Conservation (phyloP, 2,797 vertebrate genomes). For the Champsocephalus esox region DNA sequence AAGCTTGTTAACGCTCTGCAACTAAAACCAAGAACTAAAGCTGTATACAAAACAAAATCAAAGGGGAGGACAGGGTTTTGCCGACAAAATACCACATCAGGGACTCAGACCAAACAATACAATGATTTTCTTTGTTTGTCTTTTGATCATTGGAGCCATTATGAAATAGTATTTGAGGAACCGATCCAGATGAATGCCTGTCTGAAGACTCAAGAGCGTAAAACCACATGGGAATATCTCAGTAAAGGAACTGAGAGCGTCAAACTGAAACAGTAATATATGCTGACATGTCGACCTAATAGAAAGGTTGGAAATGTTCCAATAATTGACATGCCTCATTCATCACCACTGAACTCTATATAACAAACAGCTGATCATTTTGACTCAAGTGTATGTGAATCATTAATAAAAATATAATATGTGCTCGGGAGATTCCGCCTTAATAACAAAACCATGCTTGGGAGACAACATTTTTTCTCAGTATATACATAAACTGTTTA, state of each 20-base stretch:
- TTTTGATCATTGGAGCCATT: constrained; percentile 27
- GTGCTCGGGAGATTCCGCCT: not conserved
- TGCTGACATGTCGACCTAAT: constrained; percentile 1
- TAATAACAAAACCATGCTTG: not conserved
- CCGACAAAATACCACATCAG: not conserved
- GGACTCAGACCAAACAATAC: constrained; percentile 27
- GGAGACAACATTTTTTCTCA: not conserved
- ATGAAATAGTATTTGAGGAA: constrained; percentile 21
- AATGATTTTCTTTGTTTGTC: constrained; percentile 18
- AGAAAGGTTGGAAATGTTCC: not conserved
- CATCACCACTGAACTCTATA: not conserved
- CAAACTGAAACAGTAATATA: constrained; percentile 11
- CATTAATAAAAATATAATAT: no score
- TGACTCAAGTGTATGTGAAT: not conserved
- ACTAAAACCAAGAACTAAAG: constrained; percentile 30
- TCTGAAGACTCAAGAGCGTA: not conserved
- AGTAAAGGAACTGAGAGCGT: constrained; percentile 15
- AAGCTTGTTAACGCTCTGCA: constrained; percentile 44
- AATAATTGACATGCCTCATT: not conserved
- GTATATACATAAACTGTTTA: not conserved
- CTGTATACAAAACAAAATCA: constrained; percentile 21
- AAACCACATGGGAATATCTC: not conserved
- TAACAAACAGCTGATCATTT: not conserved
- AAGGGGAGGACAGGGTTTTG: constrained; percentile 16
- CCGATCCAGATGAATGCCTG: not conserved